A percentile compares a stretch with the other conserved stretches of the same genome.
Conservation (phyloP, 2,797 vertebrate genomes). For the Emys orbicularis region DNA sequence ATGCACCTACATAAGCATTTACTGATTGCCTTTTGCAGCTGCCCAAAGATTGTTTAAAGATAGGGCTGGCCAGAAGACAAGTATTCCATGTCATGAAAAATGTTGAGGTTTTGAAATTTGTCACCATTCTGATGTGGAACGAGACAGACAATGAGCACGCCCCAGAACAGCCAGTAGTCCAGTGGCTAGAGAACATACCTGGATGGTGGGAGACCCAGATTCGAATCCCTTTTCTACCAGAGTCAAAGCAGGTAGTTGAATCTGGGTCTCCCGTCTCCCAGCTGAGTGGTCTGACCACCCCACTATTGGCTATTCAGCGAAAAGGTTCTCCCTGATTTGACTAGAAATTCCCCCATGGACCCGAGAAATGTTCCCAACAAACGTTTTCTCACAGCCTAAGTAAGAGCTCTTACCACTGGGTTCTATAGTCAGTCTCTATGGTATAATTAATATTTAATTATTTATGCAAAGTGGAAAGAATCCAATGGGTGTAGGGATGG, state of each 20-base stretch:
- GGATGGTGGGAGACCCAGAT: not conserved
- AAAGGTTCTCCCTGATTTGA: not conserved
- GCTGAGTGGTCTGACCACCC: not conserved
- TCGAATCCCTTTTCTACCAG: not conserved
- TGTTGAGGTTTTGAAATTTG: not conserved
- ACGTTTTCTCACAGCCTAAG: not conserved
- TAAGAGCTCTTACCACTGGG: not conserved
- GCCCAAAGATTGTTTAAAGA: constrained; percentile 45
- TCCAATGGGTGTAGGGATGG: not conserved
- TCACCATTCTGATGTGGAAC: not conserved
- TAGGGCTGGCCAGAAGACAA: constrained; percentile 9
- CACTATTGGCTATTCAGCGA: not conserved
- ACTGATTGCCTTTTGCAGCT: constrained; percentile 35
- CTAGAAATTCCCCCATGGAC: not conserved
- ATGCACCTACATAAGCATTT: constrained; percentile 32
- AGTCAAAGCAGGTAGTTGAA: not conserved
- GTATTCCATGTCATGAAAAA: not conserved
- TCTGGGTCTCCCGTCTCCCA: not conserved
- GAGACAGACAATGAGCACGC: not conserved
- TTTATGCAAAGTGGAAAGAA: not conserved
- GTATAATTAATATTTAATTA: not conserved
- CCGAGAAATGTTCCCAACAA: not conserved
- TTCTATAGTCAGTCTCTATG: not conserved
- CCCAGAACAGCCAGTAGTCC: not conserved
- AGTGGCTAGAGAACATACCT: not conserved